Conservation (phyloP, 2,888 invertebrate species). For the Eupelmus urozonus region DNA sequence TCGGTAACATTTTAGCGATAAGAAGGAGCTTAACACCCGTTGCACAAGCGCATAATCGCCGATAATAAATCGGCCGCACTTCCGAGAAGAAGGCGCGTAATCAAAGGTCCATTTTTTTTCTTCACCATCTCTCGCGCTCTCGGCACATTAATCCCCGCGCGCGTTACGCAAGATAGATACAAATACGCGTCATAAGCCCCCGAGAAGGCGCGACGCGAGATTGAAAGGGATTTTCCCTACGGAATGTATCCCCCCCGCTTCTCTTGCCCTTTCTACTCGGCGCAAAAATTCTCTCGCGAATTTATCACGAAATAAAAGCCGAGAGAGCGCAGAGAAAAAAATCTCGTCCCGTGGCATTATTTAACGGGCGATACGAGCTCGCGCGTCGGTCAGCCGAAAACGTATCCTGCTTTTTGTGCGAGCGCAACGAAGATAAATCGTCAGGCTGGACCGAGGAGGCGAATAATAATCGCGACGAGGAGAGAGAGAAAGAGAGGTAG, state of each 20-base stretch:
- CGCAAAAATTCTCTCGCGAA: slow-evolving; percentile 22
- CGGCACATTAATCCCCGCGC: background rate
- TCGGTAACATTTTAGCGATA: no score
- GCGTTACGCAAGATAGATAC: slow-evolving; percentile 27
- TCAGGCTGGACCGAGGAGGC: slow-evolving; percentile 25
- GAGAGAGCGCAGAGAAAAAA: slow-evolving; percentile 4
- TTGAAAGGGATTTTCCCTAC: slow-evolving; percentile 32
- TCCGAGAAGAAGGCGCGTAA: no score
- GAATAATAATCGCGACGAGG: slow-evolving; percentile 54
- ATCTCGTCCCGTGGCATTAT: slow-evolving; percentile 44
- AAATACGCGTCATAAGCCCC: background rate
- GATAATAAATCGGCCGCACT: no score
- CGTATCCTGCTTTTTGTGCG: slow-evolving; percentile 40
- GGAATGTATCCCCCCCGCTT: background rate
- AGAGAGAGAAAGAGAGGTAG: background rate
- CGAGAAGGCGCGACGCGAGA: slow-evolving; percentile 3
- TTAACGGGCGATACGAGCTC: slow-evolving; percentile 42
- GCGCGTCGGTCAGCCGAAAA: slow-evolving; percentile 30
- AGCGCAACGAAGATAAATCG: slow-evolving; percentile 60
- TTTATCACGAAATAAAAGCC: slow-evolving; percentile 40
- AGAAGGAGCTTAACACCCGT: no score
- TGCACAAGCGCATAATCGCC: no score
- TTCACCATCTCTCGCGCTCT: background rate
- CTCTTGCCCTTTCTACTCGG: no score
- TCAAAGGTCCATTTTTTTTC: no score